Percentiles rank a stretch among this genome's conserved stretches.
Conservation (phyloP, 2,888 invertebrate genomes). For the Globia sparganii region DNA sequence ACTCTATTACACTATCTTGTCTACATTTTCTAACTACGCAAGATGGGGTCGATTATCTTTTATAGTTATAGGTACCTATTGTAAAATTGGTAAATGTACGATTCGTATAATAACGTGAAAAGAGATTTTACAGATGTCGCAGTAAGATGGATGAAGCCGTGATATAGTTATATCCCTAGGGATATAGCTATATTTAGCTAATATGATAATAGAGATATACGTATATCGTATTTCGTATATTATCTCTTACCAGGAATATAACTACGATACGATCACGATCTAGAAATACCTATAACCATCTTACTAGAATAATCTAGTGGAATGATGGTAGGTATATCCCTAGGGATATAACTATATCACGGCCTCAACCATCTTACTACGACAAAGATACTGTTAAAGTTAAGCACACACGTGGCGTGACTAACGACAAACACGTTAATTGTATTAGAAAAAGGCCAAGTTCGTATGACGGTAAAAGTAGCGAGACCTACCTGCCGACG, state of each 20-base stretch:
- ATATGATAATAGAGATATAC: background rate
- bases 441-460: conserved; percentile 43
- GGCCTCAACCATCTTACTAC: background rate
- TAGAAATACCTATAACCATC: background rate
- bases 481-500: conserved; percentile 6
- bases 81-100: background rate
- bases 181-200: no score
- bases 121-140: background rate
- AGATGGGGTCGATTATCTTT: background rate
- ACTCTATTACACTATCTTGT: background rate
- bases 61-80: no score
- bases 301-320: background rate
- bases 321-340: background rate
- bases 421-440: conserved; percentile 33
- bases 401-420: conserved; percentile 14
- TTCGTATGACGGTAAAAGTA: conserved; percentile 26
- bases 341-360: background rate
- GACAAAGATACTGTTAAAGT: background rate
- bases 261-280: background rate
- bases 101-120: background rate
- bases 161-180: no score
- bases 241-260: background rate
- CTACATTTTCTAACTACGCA: background rate
- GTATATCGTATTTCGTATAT: no score
- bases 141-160: no score